These are phyloP conservation scores for Pelodiscus sinensis DNA, from an alignment of 2,113 vertebrate species.

Conservation along the genomic window DNA sequence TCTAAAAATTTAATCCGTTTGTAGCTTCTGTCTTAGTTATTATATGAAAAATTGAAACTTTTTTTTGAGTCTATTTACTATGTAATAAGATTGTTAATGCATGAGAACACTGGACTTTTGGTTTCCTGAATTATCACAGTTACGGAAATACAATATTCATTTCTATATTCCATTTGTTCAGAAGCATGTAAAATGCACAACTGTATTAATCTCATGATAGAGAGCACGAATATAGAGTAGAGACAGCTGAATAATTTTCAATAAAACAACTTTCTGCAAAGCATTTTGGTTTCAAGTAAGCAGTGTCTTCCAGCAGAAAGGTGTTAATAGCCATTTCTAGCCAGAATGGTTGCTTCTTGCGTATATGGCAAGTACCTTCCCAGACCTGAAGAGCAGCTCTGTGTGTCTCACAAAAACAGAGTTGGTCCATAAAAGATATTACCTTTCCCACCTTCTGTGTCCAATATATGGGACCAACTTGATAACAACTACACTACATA, in stretches of 20 bases:
- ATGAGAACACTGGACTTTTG: neutral
- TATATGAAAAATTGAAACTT: too few relatives aligned
- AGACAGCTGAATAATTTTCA: neutral
- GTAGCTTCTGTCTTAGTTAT: constrained; percentile 14
- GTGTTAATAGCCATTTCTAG: neutral
- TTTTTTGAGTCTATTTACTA: neutral
- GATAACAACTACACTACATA: neutral
- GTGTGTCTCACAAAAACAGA: too few relatives aligned
- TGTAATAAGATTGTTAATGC: neutral
- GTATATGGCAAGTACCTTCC: neutral
- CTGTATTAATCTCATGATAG: neutral
- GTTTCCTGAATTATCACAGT: neutral
- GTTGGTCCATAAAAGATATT: too few relatives aligned
- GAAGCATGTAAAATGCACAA: neutral
- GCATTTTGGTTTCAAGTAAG: too few relatives aligned
- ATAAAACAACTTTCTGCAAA: accelerated
- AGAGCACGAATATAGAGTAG: neutral
- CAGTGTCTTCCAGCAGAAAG: neutral
- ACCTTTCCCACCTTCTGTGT: too few relatives aligned
- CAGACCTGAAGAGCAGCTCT: too few relatives aligned
- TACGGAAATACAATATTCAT: neutral
- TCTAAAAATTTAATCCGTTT: constrained; percentile 62
- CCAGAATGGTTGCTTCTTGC: neutral
- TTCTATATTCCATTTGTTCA: neutral
- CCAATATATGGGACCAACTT: too few relatives aligned